Conservation (phyloP, 1,140 invertebrate genomes). For the Yoshiicerus persimilis region DNA sequence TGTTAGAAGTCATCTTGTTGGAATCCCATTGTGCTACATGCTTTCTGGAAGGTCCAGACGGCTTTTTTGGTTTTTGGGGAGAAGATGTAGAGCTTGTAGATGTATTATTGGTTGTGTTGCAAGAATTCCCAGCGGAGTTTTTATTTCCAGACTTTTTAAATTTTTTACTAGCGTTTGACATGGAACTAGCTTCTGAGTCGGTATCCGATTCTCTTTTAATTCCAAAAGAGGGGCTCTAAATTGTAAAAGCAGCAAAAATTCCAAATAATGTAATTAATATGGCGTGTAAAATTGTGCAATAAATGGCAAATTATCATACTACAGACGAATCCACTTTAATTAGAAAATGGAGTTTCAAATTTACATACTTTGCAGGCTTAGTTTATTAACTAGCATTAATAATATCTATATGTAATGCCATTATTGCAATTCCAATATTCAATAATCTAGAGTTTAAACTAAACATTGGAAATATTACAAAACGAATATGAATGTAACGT, state of each 20-base stretch:
- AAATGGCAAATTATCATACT: too few species aligned
- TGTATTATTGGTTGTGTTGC: slow-evolving; percentile 33
- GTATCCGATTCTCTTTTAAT: slow-evolving; percentile 61
- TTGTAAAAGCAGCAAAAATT: too few species aligned
- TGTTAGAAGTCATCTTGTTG: slow-evolving; percentile 66
- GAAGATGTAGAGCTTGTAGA: slow-evolving; percentile 33
- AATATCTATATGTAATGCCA: too few species aligned
- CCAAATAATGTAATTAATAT: too few species aligned
- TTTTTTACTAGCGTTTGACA: slow-evolving; percentile 50
- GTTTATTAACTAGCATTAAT: too few species aligned
- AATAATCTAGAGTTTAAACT: too few species aligned
- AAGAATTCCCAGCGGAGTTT: slow-evolving; percentile 19
- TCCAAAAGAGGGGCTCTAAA: slow-evolving; percentile 59
- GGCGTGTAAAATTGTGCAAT: too few species aligned
- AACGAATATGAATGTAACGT: neutral
- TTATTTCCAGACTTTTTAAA: slow-evolving; percentile 45
- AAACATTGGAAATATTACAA: slow-evolving; percentile 34
- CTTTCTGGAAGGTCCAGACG: slow-evolving; percentile 52
- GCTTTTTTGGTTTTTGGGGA: slow-evolving; percentile 50
- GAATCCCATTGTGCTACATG: slow-evolving; percentile 72
- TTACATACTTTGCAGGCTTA: too few species aligned
- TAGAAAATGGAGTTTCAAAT: too few species aligned
- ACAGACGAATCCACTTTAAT: too few species aligned
- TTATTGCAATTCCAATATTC: too few species aligned
- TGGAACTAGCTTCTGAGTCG: slow-evolving; percentile 59